Evolutionary conservation across 2,113 vertebrate genomes (phyloP).

Genomic region (Prietella phreatophila): DNA sequence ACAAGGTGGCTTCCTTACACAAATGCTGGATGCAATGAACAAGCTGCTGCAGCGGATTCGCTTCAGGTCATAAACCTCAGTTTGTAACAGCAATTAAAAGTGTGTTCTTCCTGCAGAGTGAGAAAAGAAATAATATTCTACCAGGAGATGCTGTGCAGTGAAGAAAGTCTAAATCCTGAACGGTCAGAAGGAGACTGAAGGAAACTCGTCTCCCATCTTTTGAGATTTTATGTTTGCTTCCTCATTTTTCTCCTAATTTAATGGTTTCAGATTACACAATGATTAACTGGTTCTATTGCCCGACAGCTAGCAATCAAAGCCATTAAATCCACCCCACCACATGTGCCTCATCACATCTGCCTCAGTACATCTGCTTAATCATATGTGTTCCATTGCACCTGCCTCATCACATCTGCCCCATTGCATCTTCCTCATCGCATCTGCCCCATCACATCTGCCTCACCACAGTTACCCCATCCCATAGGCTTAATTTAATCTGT

Average conservation of each 20-base stretch:
- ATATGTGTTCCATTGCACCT: too few species aligned
- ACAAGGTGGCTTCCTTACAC: constrained; percentile 53
- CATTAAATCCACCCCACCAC: background rate
- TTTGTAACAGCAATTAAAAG: constrained; percentile 65
- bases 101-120: constrained; percentile 54
- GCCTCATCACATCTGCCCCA: too few species aligned
- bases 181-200: background rate
- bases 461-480: too few species aligned
- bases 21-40: constrained; percentile 61
- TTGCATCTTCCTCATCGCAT: too few species aligned
- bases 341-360: background rate
- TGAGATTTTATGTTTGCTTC: background rate
- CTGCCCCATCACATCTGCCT: background rate
- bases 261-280: background rate
- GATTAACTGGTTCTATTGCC: background rate
- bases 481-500: too few species aligned
- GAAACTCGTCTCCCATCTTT: background rate
- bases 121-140: background rate
- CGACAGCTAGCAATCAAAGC: background rate
- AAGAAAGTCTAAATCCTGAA: background rate
- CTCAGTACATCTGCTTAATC: background rate
- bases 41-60: constrained; percentile 57
- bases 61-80: constrained; percentile 60
- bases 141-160: background rate
- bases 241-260: background rate